A percentile compares a stretch with the other conserved stretches of the same genome.
Conservation (phyloP, 2,797 vertebrate genomes). For the Arrhamphus sclerolepis region DNA sequence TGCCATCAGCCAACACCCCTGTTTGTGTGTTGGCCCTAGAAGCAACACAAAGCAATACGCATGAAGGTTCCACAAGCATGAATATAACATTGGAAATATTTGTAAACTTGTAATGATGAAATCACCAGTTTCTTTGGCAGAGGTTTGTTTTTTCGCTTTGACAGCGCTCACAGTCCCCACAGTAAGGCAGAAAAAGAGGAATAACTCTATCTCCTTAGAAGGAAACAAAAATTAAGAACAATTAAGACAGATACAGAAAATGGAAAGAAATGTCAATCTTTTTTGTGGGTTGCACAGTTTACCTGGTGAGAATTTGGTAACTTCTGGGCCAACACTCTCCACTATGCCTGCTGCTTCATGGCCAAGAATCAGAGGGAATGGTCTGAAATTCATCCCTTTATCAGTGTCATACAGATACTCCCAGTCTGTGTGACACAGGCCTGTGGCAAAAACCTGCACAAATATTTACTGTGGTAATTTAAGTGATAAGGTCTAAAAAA, state of each 20-base stretch:
- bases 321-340: conserved; percentile 90
- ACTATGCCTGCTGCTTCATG: conserved; percentile 92
- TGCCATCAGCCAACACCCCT: conserved; percentile 60
- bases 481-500: neutral
- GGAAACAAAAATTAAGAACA: neutral
- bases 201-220: conserved; percentile 88
- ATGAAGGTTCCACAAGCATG: neutral
- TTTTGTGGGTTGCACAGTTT: neutral
- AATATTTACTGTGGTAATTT: accelerated
- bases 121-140: conserved; percentile 92
- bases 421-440: conserved; percentile 89
- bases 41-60: neutral
- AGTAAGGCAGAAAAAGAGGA: conserved; percentile 91
- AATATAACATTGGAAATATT: neutral
- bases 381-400: conserved; percentile 34
- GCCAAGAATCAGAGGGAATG: conserved; percentile 90
- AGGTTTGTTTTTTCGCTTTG: conserved; percentile 89
- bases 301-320: conserved; percentile 87
- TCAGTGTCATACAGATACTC: conserved; percentile 28
- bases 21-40: conserved; percentile 49
- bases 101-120: neutral
- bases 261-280: neutral
- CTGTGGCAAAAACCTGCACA: conserved; percentile 85
- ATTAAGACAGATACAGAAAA: neutral
- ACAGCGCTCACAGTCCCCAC: conserved; percentile 90